Evolutionary conservation across 2,888 invertebrate species (phyloP).

Genomic region (Schrankia costaestrigalis): DNA sequence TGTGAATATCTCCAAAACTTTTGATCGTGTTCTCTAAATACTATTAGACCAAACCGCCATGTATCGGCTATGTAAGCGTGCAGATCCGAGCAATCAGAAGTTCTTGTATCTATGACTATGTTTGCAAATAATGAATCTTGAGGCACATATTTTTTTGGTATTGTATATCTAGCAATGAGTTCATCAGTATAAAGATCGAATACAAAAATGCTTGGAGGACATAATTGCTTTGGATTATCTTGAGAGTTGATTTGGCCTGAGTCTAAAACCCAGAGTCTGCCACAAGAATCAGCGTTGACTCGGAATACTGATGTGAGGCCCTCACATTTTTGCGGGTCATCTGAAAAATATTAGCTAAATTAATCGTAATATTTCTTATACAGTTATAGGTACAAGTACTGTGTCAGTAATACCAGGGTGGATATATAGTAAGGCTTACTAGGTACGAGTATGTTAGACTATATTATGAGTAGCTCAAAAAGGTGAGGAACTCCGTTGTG

Average conservation of each 20-base stretch:
- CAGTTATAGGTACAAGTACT: background rate
- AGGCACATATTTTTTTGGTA: constrained; percentile 84
- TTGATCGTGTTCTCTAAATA: constrained; percentile 81
- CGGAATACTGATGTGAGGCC: constrained; percentile 89
- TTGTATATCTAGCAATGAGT: constrained; percentile 81
- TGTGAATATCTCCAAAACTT: constrained; percentile 84
- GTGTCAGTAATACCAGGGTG: too few species aligned
- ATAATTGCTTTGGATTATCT: constrained; percentile 83
- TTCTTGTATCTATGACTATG: constrained; percentile 82
- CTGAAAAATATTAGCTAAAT: constrained; percentile 16
- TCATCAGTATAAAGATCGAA: constrained; percentile 85
- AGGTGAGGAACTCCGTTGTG: too few species aligned
- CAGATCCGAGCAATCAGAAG: constrained; percentile 81
- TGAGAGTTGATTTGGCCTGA: constrained; percentile 87
- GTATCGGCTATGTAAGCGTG: constrained; percentile 86
- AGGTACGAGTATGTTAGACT: too few species aligned
- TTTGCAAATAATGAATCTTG: constrained; percentile 85
- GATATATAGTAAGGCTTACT: too few species aligned
- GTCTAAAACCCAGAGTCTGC: constrained; percentile 89
- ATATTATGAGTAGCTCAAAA: too few species aligned
- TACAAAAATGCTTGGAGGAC: constrained; percentile 86
- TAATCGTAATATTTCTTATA: background rate
- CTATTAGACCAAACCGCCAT: constrained; percentile 83
- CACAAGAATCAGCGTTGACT: constrained; percentile 86
- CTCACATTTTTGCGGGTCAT: constrained; percentile 75